Conservation (phyloP, 1,140 invertebrate genomes). For the Globodera ellingtonae region DNA sequence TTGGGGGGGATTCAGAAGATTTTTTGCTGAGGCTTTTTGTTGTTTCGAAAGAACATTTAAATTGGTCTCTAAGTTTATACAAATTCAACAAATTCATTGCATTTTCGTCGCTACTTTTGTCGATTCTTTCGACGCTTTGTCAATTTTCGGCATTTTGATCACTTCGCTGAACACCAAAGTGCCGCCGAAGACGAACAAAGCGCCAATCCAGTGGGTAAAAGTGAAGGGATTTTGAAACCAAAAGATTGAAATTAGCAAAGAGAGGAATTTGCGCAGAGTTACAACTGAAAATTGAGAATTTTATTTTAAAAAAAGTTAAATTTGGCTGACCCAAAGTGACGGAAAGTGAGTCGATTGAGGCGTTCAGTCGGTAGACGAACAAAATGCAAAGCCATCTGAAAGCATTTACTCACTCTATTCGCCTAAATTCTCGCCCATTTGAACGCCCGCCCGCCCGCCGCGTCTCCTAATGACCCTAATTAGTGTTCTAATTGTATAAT, state of each 20-base stretch:
- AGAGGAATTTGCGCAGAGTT: slow-evolving; percentile 91
- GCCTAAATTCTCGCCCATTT: too few species aligned
- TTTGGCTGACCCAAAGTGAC: slow-evolving; percentile 76
- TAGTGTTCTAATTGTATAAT: too few species aligned
- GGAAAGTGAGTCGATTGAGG: slow-evolving; percentile 87
- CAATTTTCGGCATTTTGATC: slow-evolving; percentile 5
- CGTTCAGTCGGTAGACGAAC: slow-evolving; percentile 88
- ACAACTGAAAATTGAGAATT: slow-evolving; percentile 71
- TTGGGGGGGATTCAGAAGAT: too few species aligned
- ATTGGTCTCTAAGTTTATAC: too few species aligned
- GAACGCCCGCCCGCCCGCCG: too few species aligned
- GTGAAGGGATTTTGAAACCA: slow-evolving; percentile 96
- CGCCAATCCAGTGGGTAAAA: slow-evolving; percentile 86
- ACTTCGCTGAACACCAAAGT: slow-evolving; percentile 78
- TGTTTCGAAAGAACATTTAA: too few species aligned
- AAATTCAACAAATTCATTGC: neutral
- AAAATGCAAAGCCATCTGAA: slow-evolving; percentile 83
- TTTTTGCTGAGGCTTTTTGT: too few species aligned
- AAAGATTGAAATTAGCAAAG: slow-evolving; percentile 88
- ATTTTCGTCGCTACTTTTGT: slow-evolving; percentile 17
- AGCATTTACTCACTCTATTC: neutral
- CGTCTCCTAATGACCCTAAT: too few species aligned
- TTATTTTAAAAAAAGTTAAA: slow-evolving; percentile 13
- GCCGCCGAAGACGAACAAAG: slow-evolving; percentile 84
- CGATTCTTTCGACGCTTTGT: neutral